phyloP scores from a whole-genome alignment of 2,888 invertebrate genomes.

The Thymelicus acteon region DNA sequence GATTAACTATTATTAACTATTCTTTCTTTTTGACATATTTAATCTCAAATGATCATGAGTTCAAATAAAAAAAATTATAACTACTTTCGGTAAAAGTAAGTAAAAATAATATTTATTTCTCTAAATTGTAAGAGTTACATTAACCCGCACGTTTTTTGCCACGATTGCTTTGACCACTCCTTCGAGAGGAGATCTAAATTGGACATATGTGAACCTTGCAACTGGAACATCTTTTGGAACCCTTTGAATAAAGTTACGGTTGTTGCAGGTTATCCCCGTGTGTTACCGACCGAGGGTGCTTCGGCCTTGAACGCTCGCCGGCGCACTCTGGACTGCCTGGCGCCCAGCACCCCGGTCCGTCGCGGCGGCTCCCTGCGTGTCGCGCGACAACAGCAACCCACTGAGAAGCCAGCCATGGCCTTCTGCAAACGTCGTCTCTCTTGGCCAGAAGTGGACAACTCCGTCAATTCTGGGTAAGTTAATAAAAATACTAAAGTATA shows the following conservation, averaged over 20 bases:
- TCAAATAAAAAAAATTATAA: too few relatives aligned
- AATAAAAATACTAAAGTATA: too few relatives aligned
- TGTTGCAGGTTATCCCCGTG: constrained; percentile 88
- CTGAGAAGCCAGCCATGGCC: constrained; percentile 88
- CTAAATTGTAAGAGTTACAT: too few relatives aligned
- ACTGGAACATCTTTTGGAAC: background rate
- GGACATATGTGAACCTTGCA: too few relatives aligned
- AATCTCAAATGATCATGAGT: too few relatives aligned
- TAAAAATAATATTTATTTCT: too few relatives aligned
- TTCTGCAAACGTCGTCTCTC: constrained; percentile 92
- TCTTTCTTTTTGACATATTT: too few relatives aligned
- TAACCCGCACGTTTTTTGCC: too few relatives aligned
- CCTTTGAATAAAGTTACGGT: background rate
- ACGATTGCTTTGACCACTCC: too few relatives aligned
- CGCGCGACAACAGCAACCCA: constrained; percentile 83
- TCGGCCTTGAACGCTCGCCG: constrained; percentile 81
- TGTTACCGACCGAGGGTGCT: constrained; percentile 88
- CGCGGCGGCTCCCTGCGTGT: constrained; percentile 86
- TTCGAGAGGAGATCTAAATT: too few relatives aligned
- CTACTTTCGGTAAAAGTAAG: too few relatives aligned
- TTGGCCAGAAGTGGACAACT: constrained; percentile 94
- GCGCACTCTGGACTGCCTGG: constrained; percentile 87
- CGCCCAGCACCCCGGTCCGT: constrained; percentile 76
- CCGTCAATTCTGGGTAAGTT: constrained; percentile 92
- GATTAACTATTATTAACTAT: too few relatives aligned